Percentiles rank a stretch among this genome's conserved stretches.
Evolutionary conservation across 2,113 vertebrate genomes (phyloP).

Genomic region (human (Homo sapiens)): GRCh38 chr3:123398001-123398500

Average conservation of each 20-base stretch:
- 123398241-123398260: background rate
- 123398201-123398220: background rate
- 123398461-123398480: background rate
- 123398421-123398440: background rate
- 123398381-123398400: background rate
- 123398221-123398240: background rate
- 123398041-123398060: background rate
- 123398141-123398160: constrained; percentile 63
- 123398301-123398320: rapidly evolving
- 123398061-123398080: background rate
- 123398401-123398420: background rate
- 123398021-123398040: background rate
- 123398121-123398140: constrained; percentile 81
- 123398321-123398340: rapidly evolving
- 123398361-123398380: background rate
- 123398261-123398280: background rate
- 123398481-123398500: background rate
- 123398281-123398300: background rate
- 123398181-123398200: background rate
- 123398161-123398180: constrained; percentile 52
- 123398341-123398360: background rate
- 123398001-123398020: background rate
- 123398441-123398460: background rate
- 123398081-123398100: background rate
- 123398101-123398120: constrained; percentile 66